These are phyloP conservation scores for Tachystola acroxantha DNA, from an alignment of 2,888 invertebrate genomes.

Conservation along the genomic window DNA sequence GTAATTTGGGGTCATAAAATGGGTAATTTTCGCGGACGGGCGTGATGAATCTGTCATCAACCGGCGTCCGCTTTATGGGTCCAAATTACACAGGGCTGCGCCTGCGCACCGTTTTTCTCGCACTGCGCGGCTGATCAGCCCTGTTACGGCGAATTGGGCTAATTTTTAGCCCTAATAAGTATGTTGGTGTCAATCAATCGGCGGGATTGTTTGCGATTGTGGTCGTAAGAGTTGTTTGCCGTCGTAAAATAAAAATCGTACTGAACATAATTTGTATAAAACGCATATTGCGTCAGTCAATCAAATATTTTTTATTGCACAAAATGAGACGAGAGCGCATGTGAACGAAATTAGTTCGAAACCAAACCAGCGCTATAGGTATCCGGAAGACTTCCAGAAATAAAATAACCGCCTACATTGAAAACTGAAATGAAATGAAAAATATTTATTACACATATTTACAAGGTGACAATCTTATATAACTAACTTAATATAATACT, in stretches of 20 bases:
- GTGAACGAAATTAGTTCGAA: too few species aligned
- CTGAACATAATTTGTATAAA: background rate
- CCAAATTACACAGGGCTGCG: constrained; percentile 42
- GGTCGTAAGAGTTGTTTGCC: constrained; percentile 1
- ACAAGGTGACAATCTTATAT: too few species aligned
- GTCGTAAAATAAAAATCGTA: background rate
- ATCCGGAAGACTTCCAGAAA: too few species aligned
- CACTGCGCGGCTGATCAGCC: constrained; percentile 18
- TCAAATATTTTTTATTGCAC: too few species aligned
- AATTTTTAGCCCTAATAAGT: constrained; percentile 8
- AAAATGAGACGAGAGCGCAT: too few species aligned
- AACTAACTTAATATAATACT: too few species aligned
- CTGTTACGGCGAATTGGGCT: constrained; percentile 5
- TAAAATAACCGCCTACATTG: too few species aligned
- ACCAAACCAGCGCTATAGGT: too few species aligned
- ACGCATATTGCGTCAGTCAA: too few species aligned
- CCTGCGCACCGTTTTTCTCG: constrained; percentile 32
- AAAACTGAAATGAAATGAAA: too few species aligned
- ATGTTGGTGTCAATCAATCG: constrained; percentile 10
- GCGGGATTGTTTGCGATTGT: constrained; percentile 4
- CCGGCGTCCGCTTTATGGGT: constrained; percentile 38
- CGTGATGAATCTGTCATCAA: constrained; percentile 49
- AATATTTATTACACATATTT: too few species aligned
- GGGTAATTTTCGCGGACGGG: constrained; percentile 34
- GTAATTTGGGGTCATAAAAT: constrained; percentile 49